A percentile compares a stretch with the other conserved stretches of the same genome.
Evolutionary conservation across 2,113 vertebrate genomes (phyloP).

Genomic region (Motacilla tschutschensis): DNA sequence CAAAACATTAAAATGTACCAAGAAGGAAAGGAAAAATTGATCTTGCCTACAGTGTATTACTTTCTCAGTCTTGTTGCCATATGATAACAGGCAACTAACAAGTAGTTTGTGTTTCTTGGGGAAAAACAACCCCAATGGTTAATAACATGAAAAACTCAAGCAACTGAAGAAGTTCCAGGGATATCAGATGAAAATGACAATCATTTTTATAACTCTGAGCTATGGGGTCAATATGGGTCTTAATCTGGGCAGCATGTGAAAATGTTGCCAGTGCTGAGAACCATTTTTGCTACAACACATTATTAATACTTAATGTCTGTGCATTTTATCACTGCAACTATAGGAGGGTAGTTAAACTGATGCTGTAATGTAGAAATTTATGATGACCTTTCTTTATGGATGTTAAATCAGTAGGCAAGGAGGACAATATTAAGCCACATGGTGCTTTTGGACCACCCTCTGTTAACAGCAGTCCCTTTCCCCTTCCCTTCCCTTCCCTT

Average conservation of each 20-base stretch:
- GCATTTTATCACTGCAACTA: neutral
- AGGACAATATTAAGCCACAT: neutral
- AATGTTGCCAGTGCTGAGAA: neutral
- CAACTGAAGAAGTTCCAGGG: neutral
- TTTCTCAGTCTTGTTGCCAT: neutral
- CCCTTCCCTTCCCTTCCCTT: rapidly evolving
- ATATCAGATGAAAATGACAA: neutral
- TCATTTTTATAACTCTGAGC: neutral
- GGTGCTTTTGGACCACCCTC: neutral
- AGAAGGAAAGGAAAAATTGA: neutral
- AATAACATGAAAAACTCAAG: neutral
- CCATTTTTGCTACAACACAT: neutral
- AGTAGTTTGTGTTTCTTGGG: neutral
- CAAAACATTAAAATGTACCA: neutral
- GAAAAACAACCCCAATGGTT: neutral
- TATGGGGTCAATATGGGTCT: neutral
- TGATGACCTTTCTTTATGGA: neutral
- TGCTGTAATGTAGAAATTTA: neutral
- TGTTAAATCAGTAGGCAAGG: neutral
- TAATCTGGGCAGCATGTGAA: neutral
- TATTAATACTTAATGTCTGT: neutral
- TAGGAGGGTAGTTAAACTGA: neutral
- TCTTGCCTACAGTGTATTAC: neutral
- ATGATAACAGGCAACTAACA: neutral
- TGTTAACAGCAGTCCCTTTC: neutral